These are phyloP conservation scores for Poeciliopsis occidentalis DNA, from an alignment of 2,113 vertebrate genomes.

Conservation along the genomic window DNA sequence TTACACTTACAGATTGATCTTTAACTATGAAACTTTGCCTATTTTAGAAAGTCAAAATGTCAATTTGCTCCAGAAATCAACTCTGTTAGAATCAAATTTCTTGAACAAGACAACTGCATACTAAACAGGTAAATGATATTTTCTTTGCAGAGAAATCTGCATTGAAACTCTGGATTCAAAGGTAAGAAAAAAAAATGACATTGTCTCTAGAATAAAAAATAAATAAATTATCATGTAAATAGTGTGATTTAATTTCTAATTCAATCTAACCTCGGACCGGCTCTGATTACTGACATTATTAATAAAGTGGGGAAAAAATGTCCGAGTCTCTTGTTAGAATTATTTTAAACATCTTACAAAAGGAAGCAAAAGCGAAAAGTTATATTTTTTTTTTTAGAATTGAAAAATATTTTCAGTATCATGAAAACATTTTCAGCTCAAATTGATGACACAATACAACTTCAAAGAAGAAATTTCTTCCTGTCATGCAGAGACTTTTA, in stretches of 20 bases:
- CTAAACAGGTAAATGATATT: too few species aligned
- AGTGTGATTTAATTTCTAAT: background rate
- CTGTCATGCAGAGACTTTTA: background rate
- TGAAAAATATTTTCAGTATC: background rate
- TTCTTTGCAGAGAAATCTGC: too few species aligned
- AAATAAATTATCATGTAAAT: too few species aligned
- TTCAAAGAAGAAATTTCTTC: background rate
- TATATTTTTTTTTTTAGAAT: background rate
- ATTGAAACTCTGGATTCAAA: background rate
- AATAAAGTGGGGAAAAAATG: background rate
- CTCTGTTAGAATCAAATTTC: background rate
- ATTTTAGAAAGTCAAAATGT: background rate
- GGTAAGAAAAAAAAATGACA: too few species aligned
- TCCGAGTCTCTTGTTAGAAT: background rate
- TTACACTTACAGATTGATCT: too few species aligned
- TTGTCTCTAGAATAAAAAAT: background rate
- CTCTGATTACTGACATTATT: background rate
- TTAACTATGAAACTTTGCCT: too few species aligned
- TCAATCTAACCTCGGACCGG: background rate
- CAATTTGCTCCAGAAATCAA: background rate
- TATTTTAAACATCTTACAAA: constrained; percentile 1
- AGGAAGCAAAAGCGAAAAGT: background rate
- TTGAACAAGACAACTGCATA: background rate
- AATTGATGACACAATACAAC: background rate
- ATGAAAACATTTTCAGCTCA: background rate